Evolutionary conservation across 1,140 invertebrate species (phyloP), one percentile per base, ranked within the genome.

Genomic region (Globodera rostochiensis): DNA sequence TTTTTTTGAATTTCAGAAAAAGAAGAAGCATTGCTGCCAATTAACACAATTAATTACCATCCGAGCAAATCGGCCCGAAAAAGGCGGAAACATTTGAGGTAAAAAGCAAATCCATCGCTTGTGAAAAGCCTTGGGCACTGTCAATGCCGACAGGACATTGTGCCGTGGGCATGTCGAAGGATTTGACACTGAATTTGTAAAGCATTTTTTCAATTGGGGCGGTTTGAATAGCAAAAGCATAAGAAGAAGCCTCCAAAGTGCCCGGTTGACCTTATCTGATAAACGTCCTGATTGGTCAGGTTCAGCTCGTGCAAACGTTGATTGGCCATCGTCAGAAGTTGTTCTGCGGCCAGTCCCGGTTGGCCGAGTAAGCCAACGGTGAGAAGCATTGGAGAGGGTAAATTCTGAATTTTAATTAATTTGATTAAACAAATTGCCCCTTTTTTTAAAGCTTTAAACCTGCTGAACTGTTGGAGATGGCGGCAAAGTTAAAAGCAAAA

Each of bases 31-130:
- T 36, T 36, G 36, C 36, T 36, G 36, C 81, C 36, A 57, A 7
- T 8, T 15, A 15, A 73, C 50, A 46, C 25, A n/a, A 50, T 11
- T 45, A 69, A 84, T 73, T 82, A 81, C 71, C 53, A 25, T 15
- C 11, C 7, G 74, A 57, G 78, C 85, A 86, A 45, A 84, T 71
- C 25, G 85, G 84, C 4, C 85, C 84, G 75, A 85, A 85, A 66
- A 85, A 80, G n/a, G 84, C 50, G 36, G 69, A 79, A n/a, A 85
- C 74, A 53, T 83, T 83, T 7, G 75, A 57, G n/a, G 13, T 81
- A 49, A 82, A 84, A 69, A 74, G 70, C 49, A 84, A 57, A 47
- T 84, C 60, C 36, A 80, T 70, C 13, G 64, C 75, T 69, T 77
- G 57, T n/a, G 60, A 80, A 21, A 75, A 74, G 46, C 82, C 82